Conservation (phyloP, 2,797 vertebrate species). For the Melanotaenia maccullochi region DNA sequence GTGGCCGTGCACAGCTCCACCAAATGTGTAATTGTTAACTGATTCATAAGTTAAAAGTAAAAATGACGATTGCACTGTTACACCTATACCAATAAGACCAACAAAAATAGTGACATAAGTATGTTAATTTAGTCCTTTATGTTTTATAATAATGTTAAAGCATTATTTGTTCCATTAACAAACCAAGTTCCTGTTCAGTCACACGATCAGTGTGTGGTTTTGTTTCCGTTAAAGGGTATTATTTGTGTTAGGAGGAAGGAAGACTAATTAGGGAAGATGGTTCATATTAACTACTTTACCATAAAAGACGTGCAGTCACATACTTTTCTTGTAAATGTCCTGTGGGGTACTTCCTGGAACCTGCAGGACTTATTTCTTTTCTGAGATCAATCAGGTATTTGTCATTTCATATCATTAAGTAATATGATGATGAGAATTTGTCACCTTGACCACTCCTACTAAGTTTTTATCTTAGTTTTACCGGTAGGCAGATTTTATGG, state of each 20-base stretch:
- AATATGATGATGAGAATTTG: background rate
- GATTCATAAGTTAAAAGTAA: background rate
- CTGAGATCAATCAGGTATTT: too few species aligned
- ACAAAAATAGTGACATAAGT: background rate
- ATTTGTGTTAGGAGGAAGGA: constrained; percentile 33
- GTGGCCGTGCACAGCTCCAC: background rate
- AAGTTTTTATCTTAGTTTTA: background rate
- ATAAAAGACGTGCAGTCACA: background rate
- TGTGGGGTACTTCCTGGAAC: background rate
- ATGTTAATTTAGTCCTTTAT: background rate
- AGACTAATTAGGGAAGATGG: background rate
- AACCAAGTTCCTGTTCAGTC: constrained; percentile 36
- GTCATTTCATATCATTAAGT: background rate
- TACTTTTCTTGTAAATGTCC: too few species aligned
- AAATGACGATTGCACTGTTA: background rate
- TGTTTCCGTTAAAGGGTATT: constrained; percentile 10
- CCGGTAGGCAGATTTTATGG: background rate
- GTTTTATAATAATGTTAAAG: background rate
- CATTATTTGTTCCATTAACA: background rate
- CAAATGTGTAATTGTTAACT: background rate
- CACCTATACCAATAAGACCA: background rate
- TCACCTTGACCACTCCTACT: background rate
- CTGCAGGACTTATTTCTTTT: background rate
- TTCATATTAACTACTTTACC: background rate
- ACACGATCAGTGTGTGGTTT: constrained; percentile 5